Evolutionary conservation across 2,888 invertebrate species (phyloP), one percentile per base, ranked within the genome.

Genomic region (Norana najaformis): DNA sequence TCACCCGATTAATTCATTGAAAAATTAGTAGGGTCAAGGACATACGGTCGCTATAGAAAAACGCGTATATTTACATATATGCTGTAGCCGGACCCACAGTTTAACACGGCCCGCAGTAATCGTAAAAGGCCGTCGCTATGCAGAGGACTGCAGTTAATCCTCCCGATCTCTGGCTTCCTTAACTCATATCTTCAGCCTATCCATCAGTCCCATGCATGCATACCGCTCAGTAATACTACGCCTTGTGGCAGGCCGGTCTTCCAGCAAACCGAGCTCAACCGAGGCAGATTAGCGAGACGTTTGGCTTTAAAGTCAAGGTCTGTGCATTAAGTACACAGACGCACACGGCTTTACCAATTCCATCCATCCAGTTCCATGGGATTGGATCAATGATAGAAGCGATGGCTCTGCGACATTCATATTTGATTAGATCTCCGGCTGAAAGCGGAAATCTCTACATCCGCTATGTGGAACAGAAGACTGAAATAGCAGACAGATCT

Each of bases 381-480:
- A 5, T 23, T 18, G 47, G 69, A 20, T 30, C n/a, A 69, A 69
- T 69, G 69, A 69, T n/a, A 69, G 69, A 69, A 69, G 47, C 69
- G 30, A 30, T n/a, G 69, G 11, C 69, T 69, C 69, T 11, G n/a
- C 69, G 69, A n/a, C 69, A 69, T 69, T 69, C 69, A 69, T 69
- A 69, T 69, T 69, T 69, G 69, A 69, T 69, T 69, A 69, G 69
- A 69, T 69, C 69, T 69, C 69, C n/a, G 13, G n/a, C 69, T 69
- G 69, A 69, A 69, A 69, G 69, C 30, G 69, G 69, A 69, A 69
- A 69, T 69, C 69, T 69, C n/a, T 8, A n/a, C 30, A 69, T 69
- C n/a, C 69, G 69, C n/a, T n/a, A n/a, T 69, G 13, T 69, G 69
- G 69, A 11, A n/a, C 30, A n/a, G 69, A 69, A 30, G 69, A 69